Conservation (phyloP, 2,113 vertebrate genomes). For the Rhinopomastus cyanomelas region DNA sequence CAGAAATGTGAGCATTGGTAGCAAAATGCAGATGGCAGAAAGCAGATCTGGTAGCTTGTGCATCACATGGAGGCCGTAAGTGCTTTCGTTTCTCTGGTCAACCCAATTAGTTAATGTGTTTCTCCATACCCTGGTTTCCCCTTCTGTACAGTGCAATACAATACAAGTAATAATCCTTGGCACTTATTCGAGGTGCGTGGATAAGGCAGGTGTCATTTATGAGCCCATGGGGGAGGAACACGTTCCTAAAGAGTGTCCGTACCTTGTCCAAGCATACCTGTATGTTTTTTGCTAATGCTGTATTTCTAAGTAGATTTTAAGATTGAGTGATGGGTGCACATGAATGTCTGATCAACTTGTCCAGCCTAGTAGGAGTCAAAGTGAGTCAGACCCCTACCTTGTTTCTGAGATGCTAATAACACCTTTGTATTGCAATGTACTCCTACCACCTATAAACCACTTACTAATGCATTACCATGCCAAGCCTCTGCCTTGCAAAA, state of each 20-base stretch:
- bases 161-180: neutral
- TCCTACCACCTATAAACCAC: neutral
- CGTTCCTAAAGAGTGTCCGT: neutral
- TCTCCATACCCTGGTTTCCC: neutral
- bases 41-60: neutral
- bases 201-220: neutral
- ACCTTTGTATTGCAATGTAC: neutral
- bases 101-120: neutral
- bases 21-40: neutral
- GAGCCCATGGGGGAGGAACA: accelerated
- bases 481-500: neutral
- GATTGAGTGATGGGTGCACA: neutral
- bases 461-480: neutral
- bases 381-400: neutral
- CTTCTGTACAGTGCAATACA: neutral
- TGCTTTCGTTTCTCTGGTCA: neutral
- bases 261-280: neutral
- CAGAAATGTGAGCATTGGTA: neutral
- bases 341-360: neutral
- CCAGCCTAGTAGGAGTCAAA: neutral
- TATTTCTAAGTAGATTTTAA: slow-evolving; percentile 14
- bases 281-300: neutral
- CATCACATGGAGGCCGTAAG: neutral
- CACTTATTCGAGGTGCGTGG: neutral
- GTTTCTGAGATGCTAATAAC: neutral